Evolutionary conservation across 2,888 invertebrate genomes (phyloP).

Genomic region (Macaria liturata): DNA sequence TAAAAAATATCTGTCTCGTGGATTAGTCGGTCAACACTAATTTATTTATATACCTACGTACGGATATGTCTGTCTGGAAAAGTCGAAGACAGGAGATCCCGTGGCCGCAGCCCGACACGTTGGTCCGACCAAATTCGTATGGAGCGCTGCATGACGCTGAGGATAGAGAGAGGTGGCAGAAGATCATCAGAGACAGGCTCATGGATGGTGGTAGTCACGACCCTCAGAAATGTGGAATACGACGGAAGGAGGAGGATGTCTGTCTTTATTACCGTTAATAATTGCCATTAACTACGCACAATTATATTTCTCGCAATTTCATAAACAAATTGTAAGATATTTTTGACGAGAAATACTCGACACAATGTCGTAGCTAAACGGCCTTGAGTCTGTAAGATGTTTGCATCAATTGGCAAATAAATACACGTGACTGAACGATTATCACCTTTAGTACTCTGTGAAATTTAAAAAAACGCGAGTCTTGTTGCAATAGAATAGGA

Average conservation of each 20-base stretch:
- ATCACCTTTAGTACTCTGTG: constrained; percentile 7
- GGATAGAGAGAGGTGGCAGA: no score
- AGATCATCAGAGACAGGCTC: no score
- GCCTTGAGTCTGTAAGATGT: constrained; percentile 21
- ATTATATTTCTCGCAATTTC: constrained; percentile 6
- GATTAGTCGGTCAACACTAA: no score
- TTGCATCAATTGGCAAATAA: constrained; percentile 33
- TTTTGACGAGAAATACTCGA: constrained; percentile 13
- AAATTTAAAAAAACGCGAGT: background rate
- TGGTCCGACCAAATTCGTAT: no score
- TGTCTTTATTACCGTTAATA: constrained; percentile 12
- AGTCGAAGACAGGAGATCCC: no score
- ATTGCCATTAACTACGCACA: constrained; percentile 12
- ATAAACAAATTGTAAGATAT: constrained; percentile 16
- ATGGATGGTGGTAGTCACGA: no score
- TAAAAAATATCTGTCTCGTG: no score
- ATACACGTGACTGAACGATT: constrained; percentile 19
- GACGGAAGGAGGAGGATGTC: no score
- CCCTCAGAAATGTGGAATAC: no score
- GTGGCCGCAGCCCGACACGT: no score
- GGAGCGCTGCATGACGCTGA: no score
- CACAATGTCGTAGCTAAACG: constrained; percentile 28
- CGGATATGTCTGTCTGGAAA: background rate
- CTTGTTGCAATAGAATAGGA: background rate
- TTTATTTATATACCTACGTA: no score